phyloP scores from a whole-genome alignment of 2,888 invertebrate species.

The Microplitis deprimator region DNA sequence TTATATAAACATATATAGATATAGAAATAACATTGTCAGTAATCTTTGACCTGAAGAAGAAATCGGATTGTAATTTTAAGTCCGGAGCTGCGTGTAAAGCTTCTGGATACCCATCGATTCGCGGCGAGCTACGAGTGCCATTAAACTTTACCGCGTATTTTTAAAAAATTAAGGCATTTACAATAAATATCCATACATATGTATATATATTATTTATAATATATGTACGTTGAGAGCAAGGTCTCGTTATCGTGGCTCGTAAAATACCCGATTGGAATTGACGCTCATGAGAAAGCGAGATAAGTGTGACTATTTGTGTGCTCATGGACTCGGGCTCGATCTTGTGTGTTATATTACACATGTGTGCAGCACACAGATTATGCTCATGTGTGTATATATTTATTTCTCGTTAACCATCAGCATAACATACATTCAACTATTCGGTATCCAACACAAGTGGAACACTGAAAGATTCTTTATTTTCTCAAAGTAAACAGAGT shows the following conservation, averaged over 20 bases:
- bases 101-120: not conserved
- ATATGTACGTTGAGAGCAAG: conserved; percentile 23
- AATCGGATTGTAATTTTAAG: not conserved
- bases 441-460: conserved; percentile 5
- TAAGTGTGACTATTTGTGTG: conserved; percentile 20
- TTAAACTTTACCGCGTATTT: not conserved
- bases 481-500: not conserved
- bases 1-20: conserved; percentile 1
- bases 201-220: conserved; percentile 16
- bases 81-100: not conserved
- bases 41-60: conserved; percentile 1
- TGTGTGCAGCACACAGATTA: not conserved
- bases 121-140: not conserved
- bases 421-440: not conserved
- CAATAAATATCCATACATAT: not conserved
- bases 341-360: not conserved
- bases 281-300: conserved; percentile 29
- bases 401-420: not conserved
- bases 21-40: not conserved
- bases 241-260: conserved; percentile 30
- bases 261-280: conserved; percentile 28
- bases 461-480: conserved; percentile 18
- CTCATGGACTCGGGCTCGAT: not conserved
- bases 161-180: not conserved
- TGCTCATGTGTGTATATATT: not conserved